Conservation (phyloP, 2,113 vertebrate genomes). For the Macroglossus sobrinus region DNA sequence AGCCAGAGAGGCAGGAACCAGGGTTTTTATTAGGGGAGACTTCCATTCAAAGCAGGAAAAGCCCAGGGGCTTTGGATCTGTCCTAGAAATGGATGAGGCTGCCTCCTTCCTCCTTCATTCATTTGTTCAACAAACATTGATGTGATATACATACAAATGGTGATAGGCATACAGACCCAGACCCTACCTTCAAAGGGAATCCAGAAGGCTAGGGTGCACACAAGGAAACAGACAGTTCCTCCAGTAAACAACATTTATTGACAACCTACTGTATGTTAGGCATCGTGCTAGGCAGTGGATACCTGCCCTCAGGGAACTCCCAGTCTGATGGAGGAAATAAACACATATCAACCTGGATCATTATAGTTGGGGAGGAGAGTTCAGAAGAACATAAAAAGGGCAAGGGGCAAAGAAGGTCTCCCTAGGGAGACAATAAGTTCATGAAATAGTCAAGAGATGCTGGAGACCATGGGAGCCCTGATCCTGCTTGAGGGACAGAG, state of each 20-base stretch:
- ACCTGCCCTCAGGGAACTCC: not conserved
- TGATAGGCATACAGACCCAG: not conserved
- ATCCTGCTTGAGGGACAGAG: not conserved
- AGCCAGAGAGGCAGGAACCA: not conserved
- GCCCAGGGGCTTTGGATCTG: not conserved
- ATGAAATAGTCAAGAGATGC: not conserved
- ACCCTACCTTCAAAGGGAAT: not conserved
- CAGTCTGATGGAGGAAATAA: not conserved
- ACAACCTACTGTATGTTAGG: not conserved
- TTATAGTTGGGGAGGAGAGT: not conserved
- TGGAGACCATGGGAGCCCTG: not conserved
- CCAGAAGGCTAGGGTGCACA: not conserved
- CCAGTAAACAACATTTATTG: not conserved
- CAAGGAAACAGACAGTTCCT: not conserved
- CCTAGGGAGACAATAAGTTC: not conserved
- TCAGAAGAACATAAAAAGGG: not conserved
- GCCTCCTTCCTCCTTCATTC: not conserved
- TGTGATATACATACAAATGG: too few relatives aligned
- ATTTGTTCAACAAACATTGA: not conserved
- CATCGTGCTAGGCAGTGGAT: not conserved
- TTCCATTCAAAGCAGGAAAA: not conserved
- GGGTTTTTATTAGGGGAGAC: not conserved
- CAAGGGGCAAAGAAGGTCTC: not conserved
- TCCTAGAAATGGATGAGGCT: not conserved
- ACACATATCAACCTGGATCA: not conserved